Evolutionary conservation across 1,140 invertebrate genomes (phyloP).

Genomic region (Bombus sibiricus): DNA sequence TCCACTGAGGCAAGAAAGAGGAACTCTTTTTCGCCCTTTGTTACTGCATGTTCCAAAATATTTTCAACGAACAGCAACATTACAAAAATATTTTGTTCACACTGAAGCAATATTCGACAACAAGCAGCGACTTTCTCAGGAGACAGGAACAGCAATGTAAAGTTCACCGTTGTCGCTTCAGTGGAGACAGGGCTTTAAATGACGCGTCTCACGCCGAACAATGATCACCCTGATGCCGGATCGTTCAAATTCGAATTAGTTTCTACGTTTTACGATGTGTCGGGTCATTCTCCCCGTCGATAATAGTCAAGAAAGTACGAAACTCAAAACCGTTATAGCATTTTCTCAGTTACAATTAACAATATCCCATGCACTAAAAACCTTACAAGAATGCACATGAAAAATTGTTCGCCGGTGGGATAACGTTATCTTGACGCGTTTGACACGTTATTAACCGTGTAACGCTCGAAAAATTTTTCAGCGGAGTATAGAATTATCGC

Average conservation of each 20-base stretch:
- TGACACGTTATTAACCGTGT: slow-evolving; percentile 3
- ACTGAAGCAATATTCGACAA: no score
- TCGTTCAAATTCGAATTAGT: neutral
- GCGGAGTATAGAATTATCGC: slow-evolving; percentile 4
- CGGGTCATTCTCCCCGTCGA: neutral
- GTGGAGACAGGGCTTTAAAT: no score
- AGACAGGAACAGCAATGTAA: no score
- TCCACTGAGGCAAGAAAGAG: no score
- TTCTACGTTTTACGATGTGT: neutral
- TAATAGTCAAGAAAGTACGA: neutral
- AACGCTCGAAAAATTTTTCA: neutral
- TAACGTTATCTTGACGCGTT: slow-evolving; percentile 22
- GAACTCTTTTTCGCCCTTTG: no score
- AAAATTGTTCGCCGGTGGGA: neutral
- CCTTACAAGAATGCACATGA: neutral
- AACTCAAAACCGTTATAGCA: neutral
- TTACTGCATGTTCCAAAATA: no score
- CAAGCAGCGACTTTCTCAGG: no score
- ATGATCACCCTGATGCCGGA: neutral
- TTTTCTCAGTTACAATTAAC: neutral
- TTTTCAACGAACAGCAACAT: no score
- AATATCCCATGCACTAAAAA: neutral
- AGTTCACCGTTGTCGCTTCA: no score
- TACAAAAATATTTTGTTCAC: no score
- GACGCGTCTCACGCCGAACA: neutral